Evolutionary conservation across 2,113 vertebrate genomes (phyloP), one percentile per base, ranked within the genome.

Genomic region (Sander vitreus): DNA sequence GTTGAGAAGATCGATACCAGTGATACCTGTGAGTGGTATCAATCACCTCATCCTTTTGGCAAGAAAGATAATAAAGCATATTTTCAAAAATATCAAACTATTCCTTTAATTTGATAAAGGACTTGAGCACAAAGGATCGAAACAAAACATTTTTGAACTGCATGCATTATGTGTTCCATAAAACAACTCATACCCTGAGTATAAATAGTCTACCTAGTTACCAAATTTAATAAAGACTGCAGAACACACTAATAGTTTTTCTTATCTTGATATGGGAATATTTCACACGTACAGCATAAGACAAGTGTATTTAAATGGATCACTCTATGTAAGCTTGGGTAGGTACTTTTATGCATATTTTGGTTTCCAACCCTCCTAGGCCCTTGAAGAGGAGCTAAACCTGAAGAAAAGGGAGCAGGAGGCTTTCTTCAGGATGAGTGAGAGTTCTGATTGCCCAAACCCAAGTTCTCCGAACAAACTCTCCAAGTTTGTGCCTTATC

Each of bases 331-430:
- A 21, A 59, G 13, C 21, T 47, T 48, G 21, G 14, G 51, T 13
- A 13, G 5, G 1, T 58, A 27, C 58, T 60, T 48, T 64, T 10
- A 21, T n/a, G 15, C 13, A 19, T 25, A n/a, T 43, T 51, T 64
- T 51, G 36, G 7, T n/a, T 69, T 45, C 11, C 15, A 63, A 81
- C 30, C 54, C 23, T 58, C n/a, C 1, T 68, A 99, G 98, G 94
- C 95, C 23, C 95, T 99, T 65, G 98, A 99, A 88, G 97, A 98
- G 0, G 97, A 98, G 65, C 89, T 99, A 74, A 97, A 92, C 76
- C 93, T 95, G 89, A 99, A 95, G 94, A 99, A 97, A 54, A 93
- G 72, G 8, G 98, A 99, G 43, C 98, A 99, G 93, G 98, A 98
- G 89, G 91, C 93, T 76, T 99, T 99, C 95, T 99, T 99, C 90